Conservation (phyloP, 2,888 invertebrate genomes). For the Mycalesis mineus region DNA sequence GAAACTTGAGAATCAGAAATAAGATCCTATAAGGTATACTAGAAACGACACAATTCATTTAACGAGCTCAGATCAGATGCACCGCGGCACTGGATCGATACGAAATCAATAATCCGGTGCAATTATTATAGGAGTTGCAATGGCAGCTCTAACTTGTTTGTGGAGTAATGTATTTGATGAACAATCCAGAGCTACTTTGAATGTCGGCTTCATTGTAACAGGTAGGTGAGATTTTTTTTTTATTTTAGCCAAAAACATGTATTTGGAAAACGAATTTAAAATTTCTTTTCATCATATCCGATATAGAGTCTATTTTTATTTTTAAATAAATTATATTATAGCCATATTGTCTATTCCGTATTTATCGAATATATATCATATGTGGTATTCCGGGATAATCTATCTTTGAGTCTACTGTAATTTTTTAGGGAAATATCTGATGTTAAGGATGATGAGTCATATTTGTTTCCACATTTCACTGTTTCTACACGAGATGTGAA, state of each 20-base stretch:
- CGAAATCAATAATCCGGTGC: neutral
- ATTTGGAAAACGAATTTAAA: too few relatives aligned
- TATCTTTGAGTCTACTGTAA: too few relatives aligned
- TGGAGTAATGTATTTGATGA: conserved; percentile 48
- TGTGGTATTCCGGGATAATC: too few relatives aligned
- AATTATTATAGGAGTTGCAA: neutral
- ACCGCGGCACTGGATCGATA: conserved; percentile 15
- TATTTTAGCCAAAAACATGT: neutral
- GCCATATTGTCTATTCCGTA: too few relatives aligned
- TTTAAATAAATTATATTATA: too few relatives aligned
- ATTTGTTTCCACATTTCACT: too few relatives aligned
- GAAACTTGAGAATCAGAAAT: conserved; percentile 42
- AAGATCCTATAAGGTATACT: conserved; percentile 20
- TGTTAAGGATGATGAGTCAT: too few relatives aligned
- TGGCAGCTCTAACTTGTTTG: conserved; percentile 33
- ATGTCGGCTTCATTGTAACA: conserved; percentile 40
- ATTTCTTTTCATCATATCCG: too few relatives aligned
- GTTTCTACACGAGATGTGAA: too few relatives aligned
- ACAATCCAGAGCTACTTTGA: conserved; percentile 36
- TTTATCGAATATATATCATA: too few relatives aligned
- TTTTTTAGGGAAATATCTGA: too few relatives aligned
- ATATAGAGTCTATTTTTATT: too few relatives aligned
- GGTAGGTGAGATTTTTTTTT: conserved; percentile 34
- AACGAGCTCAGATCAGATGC: conserved; percentile 13
- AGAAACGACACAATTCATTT: conserved; percentile 24